phyloP scores from a whole-genome alignment of 2,888 invertebrate species.

The Alloplasta piceator region DNA sequence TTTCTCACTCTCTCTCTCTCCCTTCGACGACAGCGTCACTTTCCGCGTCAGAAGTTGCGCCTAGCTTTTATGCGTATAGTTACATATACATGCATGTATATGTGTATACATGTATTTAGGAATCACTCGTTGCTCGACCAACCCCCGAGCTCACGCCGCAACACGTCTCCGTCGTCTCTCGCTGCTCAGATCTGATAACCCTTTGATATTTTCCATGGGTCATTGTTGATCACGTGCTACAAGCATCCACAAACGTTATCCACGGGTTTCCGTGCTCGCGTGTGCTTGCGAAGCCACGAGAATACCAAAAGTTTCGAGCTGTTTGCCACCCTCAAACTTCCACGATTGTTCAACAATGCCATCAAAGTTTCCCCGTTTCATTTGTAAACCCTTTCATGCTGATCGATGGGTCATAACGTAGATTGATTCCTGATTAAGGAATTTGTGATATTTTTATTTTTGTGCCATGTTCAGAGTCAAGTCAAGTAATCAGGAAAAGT shows the following conservation, averaged over 20 bases:
- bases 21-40: constrained; percentile 81
- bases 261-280: no score
- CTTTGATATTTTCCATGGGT: constrained; percentile 78
- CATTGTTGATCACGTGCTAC: constrained; percentile 69
- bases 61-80: constrained; percentile 39
- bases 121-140: constrained; percentile 53
- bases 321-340: no score
- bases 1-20: constrained; percentile 62
- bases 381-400: no score
- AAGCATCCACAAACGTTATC: constrained; percentile 13
- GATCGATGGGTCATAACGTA: no score
- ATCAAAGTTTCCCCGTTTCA: no score
- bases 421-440: no score
- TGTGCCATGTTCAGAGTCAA: no score
- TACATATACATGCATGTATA: not conserved
- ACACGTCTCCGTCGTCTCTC: constrained; percentile 60
- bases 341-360: no score
- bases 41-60: constrained; percentile 82
- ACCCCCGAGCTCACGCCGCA: constrained; percentile 54
- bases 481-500: no score
- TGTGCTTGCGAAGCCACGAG: no score
- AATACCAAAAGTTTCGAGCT: no score
- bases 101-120: constrained; percentile 4
- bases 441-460: no score
- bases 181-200: constrained; percentile 80